Evolutionary conservation across 2,113 vertebrate genomes (phyloP), one percentile per base, ranked within the genome.

Genomic region (Mellivora capensis): DNA sequence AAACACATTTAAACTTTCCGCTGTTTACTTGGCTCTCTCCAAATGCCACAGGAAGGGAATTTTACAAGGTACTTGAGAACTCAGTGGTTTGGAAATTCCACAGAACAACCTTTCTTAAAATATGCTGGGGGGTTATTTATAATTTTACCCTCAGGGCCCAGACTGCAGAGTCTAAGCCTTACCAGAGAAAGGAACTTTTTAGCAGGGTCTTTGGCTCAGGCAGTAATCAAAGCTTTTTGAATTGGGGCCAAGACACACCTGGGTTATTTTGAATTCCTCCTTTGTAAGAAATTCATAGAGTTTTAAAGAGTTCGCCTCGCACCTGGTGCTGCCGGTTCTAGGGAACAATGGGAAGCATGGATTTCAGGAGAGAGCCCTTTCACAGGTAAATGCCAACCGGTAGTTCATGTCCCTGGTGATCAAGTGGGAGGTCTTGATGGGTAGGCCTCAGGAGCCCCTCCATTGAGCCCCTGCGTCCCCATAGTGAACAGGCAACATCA

Each of bases 41-140:
- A 87, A 74, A 87, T 76, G 72, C 91, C 67, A 64, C 54, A 80
- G 86, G 42, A 94, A 94, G 80, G 69, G 79, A 64, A 52, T 87
- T 91, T 94, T 81, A 83, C n/a, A 95, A 83, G 39, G 67, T 69
- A 42, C n/a, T 90, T 54, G 83, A 84, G 61, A 93, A 95, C 91
- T 83, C 89, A 93, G 69, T 82, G 77, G 74, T 85, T 94, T 94
- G 88, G 79, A 97, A 97, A 97, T 94, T 64, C 69, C 80, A 52
- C 25, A 39, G 57, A 84, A 77, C 27, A 49, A 21, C 13, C 2
- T 91, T 91, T 89, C 69, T 93, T 91, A 89, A 97, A 97, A 67
- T 91, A 49, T 59, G 34, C 21, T 67, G 29, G 31, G 31, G 1
- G 34, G 27, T 71, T 77, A 34, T 87, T 91, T 94, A 77, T 62